Evolutionary conservation across 2,113 vertebrate species (phyloP), one percentile per base, ranked within the genome.

Genomic region (Muntiacus reevesi): DNA sequence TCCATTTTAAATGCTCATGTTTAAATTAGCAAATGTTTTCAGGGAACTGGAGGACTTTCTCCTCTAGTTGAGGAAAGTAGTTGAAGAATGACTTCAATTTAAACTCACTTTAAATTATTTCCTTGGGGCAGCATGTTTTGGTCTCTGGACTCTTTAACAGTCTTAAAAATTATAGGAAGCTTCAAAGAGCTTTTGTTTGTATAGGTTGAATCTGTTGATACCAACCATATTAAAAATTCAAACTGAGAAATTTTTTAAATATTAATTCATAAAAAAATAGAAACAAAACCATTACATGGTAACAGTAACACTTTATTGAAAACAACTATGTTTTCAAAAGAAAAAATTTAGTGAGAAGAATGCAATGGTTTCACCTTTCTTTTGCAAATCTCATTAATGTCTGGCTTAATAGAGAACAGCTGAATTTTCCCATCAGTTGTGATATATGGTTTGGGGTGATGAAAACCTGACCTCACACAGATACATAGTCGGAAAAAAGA

Each of bases 1-100:
- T 81, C 54, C 30, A 40, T 50, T 93, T 55, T 87, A 90, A 82
- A 62, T 54, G 45, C 54, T 93, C 40, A 52, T 81, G n/a, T 95
- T 94, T 95, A 87, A 95, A 87, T 36, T 64, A 93, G 87, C 25
- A 82, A 87, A 95, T 89, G 16, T 67, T 89, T 93, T 89, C 50
- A 60, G n/a, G 17, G 28, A 95, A 86, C 81, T 84, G 54, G 54
- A 86, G 23, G 25, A 47, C 5, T 79, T 97, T 43, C 86, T 95
- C 30, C 85, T 88, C 36, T 33, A 86, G 25, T 21, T 52, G 79
- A 86, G 19, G 71, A 59, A 85, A 67, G 33, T 52, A 59, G 50
- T 25, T 95, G 64, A 93, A 52, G 33, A 45, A 76, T 76, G 36
- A 19, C 67, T 92, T 89, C 64, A 59, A 27, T 79, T 89, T 52